Conservation (phyloP, 35 echinoderm and acorn worm genomes). For the Anneissia japonica region DNA sequence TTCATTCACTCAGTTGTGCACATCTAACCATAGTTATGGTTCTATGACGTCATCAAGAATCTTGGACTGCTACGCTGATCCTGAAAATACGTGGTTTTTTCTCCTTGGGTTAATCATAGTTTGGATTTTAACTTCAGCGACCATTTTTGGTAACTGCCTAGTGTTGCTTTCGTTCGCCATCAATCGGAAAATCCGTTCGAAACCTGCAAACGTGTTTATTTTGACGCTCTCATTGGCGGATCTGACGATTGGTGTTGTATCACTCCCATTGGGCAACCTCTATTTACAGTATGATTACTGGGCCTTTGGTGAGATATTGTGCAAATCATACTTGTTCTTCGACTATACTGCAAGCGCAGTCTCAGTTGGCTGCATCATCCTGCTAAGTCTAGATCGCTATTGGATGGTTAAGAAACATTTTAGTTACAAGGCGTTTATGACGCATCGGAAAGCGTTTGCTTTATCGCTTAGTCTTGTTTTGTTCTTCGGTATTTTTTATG, state of each 20-base stretch:
- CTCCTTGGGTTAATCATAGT: background rate
- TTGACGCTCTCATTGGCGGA: conserved; percentile 24
- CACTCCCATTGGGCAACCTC: conserved; percentile 9
- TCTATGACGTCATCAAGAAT: no score
- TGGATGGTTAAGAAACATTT: conserved; percentile 25
- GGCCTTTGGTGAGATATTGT: conserved; percentile 22
- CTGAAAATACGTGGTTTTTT: no score
- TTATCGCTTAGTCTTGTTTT: no score
- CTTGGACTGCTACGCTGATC: no score
- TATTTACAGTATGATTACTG: conserved; percentile 10
- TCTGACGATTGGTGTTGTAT: conserved; percentile 5
- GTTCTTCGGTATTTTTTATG: no score
- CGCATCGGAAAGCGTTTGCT: no score
- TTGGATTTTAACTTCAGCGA: background rate
- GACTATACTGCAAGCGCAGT: conserved; percentile 12
- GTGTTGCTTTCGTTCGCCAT: conserved; percentile 1
- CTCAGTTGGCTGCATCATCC: background rate
- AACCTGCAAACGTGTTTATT: conserved; percentile 26
- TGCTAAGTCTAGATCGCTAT: conserved; percentile 24
- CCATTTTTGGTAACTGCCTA: conserved; percentile 18
- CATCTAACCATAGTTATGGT: no score
- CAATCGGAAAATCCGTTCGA: background rate
- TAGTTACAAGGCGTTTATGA: no score
- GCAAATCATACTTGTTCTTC: conserved; percentile 11
- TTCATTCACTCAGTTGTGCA: no score